Percentiles rank a stretch among this genome's conserved stretches.
These are phyloP conservation scores for Australoheros facetus DNA, from an alignment of 2,797 vertebrate species.

Conservation along the genomic window DNA sequence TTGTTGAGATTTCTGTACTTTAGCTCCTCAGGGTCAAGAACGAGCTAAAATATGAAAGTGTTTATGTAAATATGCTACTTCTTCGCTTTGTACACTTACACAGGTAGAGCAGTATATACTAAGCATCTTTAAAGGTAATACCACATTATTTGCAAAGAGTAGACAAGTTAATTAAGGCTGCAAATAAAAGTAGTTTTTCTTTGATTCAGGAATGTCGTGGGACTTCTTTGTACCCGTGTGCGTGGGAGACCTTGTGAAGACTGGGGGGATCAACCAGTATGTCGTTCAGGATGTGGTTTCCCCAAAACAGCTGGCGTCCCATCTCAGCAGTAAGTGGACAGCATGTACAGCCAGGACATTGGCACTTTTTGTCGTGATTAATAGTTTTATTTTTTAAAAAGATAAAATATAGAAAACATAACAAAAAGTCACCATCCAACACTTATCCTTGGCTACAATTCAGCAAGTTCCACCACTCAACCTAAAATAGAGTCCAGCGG, in stretches of 20 bases:
- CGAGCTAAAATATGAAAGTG: neutral
- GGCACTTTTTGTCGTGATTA: neutral
- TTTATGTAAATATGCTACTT: neutral
- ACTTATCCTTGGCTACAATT: neutral
- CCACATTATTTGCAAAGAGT: neutral
- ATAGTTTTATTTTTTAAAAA: neutral
- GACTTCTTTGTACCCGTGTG: constrained; percentile 88
- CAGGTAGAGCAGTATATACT: neutral
- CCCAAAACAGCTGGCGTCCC: constrained; percentile 76
- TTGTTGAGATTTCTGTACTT: neutral
- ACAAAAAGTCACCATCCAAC: neutral
- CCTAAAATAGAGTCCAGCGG: too few relatives aligned
- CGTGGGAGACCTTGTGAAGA: constrained; percentile 85
- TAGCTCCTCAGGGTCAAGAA: neutral
- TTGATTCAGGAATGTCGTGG: constrained; percentile 78
- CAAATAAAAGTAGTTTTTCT: neutral
- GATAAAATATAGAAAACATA: neutral
- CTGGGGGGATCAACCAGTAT: constrained; percentile 86
- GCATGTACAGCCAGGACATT: neutral
- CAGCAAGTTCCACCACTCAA: too few relatives aligned
- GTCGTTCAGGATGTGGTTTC: constrained; percentile 88
- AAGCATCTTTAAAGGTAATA: neutral
- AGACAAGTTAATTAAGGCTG: neutral
- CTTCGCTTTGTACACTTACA: neutral
- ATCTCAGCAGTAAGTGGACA: constrained; percentile 81